Base-by-base conservation (phyloP, 2,113 vertebrate genomes). In the Calidris pygmaea region DNA sequence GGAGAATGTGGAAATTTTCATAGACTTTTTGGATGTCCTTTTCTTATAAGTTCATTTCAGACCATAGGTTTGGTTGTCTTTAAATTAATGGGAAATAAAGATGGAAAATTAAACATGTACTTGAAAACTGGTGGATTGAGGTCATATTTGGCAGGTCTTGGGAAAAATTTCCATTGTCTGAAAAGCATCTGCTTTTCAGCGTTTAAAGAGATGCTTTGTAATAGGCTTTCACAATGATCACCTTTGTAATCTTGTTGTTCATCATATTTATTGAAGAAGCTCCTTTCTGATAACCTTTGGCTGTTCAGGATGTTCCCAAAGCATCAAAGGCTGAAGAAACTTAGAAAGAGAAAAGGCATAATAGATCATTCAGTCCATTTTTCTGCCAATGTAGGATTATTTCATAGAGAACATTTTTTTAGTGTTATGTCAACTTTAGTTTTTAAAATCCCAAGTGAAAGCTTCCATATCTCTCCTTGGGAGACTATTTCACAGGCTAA, bases 371-470 rank as follows among this genome's bases (percentile, higher is more conserved):
- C 53, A 50, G 66, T 39, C 48, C 50, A 50, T 58, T 93, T 91
- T 89, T 93, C 70, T 95, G 62, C 66, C 84, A 85, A 7, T 26
- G 41, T 76, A 86, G 77, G 85, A 87, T 95, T 96, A 91, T 84
- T 95, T 97, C 53, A 89, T 41, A 92, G 50, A 79, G 77, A 85
- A 72, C 53, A 66, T 90, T 94, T 96, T 85, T 85, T 96, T 92
- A 84, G 58, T 79, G 83, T 72, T 95, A 85, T 72, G 84, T 95
- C 90, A 95, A 92, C 80, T 93, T 87, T 37, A 79, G 90, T 76
- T 96, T 93, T 95, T 96, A 87, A 93, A 95, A 95, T 96, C 92
- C 86, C 90, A 70, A 52, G 70, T 89, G 90, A 96, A 95, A 93
- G n/a, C 86, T 93, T 95, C 89, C 45, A 47, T 87, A 47, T 89